Percentiles rank a stretch among this genome's conserved stretches.
phyloP scores from a whole-genome alignment of 2,113 vertebrate species.

The Ahaetulla prasina region DNA sequence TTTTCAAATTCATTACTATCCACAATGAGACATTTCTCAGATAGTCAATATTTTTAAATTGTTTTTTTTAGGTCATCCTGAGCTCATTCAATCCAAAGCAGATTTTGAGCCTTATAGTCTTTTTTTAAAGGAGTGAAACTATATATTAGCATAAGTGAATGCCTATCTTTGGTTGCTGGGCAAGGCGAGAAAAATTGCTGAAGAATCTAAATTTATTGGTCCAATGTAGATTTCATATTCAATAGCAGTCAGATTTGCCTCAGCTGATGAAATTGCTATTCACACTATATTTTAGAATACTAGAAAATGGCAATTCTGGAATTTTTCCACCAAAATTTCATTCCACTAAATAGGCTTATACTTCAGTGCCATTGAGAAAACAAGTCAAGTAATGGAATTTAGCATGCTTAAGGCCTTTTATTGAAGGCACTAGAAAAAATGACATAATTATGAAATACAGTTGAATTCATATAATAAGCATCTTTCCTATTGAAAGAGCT shows the following conservation, averaged over 20 bases:
- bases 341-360: conserved; percentile 5
- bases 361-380: neutral
- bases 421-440: neutral
- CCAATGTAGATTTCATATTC: neutral
- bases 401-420: accelerated
- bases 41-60: neutral
- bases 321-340: neutral
- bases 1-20: neutral
- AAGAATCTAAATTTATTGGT: neutral
- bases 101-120: neutral
- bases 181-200: neutral
- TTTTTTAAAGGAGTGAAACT: neutral
- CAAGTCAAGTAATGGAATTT: neutral
- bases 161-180: neutral
- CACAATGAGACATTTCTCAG: neutral
- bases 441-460: neutral
- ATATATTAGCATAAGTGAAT: neutral
- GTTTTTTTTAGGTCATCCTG: neutral
- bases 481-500: neutral
- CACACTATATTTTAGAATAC: neutral
- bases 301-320: neutral
- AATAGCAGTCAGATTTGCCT: neutral
- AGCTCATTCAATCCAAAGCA: neutral
- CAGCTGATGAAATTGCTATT: neutral
- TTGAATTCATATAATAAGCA: neutral